Evolutionary conservation across 2,888 invertebrate species (phyloP), one percentile per base, ranked within the genome.

Genomic region (Coecobrya sp.): DNA sequence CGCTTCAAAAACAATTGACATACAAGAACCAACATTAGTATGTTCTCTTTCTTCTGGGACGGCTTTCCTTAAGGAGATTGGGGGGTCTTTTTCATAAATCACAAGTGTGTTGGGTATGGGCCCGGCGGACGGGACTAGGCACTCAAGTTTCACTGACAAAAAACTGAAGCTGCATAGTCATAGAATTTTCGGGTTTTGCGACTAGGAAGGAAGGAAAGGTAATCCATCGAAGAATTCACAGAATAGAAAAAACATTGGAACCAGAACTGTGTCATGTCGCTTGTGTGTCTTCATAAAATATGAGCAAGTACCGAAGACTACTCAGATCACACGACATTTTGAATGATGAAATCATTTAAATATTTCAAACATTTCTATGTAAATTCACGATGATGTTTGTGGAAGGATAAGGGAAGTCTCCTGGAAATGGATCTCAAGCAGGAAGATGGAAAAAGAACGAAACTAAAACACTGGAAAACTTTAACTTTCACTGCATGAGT

Each of bases 341-440:
- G n/a, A 36, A 55, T 10, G 84, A 22, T 65, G 25, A 65, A 36
- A 45, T 82, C 62, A 84, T 84, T 84, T 84, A 65, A 84, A 84
- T 84, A 84, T 84, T 84, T 65, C 84, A 84, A 62, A 45, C 84
- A 84, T 84, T 84, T 65, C 42, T 19, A 84, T 65, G 84, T 62
- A 84, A 84, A 84, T 42, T 25, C 25, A 45, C 22, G 0, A 73
- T 19, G 65, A 36, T 84, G 42, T 84, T 65, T 84, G 84, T 84
- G 42, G 45, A 84, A 36, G 10, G 84, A 42, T 55, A 62, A 22
- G 65, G 62, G 36, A 65, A 65, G 42, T 13, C 36, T 59, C 1
- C 8, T 22, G 49, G 76, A 76, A 76, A 76, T 76, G 13, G 22
- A 49, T 36, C 36, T 36, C n/a, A 22, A 49, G 79, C 52, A 70